Base-by-base conservation (phyloP, 30 jellyfish, hydroid and myxozoan species). In the Clytia hemisphaerica region DNA sequence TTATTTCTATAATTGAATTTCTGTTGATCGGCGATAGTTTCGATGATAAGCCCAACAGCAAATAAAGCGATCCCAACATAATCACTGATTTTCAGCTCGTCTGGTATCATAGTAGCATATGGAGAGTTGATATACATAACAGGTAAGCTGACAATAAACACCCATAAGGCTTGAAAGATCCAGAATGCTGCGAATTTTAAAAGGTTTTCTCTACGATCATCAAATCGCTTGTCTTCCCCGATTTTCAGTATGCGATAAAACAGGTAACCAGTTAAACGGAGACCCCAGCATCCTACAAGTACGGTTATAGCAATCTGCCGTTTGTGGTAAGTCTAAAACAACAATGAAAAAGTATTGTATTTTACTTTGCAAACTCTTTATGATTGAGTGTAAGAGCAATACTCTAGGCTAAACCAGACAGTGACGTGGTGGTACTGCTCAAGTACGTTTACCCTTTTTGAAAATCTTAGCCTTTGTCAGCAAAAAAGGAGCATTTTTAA, bases 211-310 rank as follows among this genome's bases (percentile, higher is more conserved):
- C 84, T 58, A 19, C 29, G 35, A 16, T 72, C 72, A 72, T 72
- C 84, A 72, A 72, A 72, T 50, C 84, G 44, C 57, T 53, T 72
- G 37, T 72, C 84, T 51, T 72, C 72, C 25, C 84, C 84, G 34
- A 42, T 53, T 31, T 33, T 35, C 34, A 72, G 38, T 10, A 72
- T 72, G 1, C 84, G 78, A 42, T 53, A 53, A 38, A 72, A 72
- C 19, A 72, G 64, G 38, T 50, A 72, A n/a, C 77, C 72, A 50
- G 77, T 53, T 45, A 72, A 31, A 3, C 84, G 32, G 28, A 72
- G 28, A 0, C 77, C 84, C 84, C 84, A 72, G 1, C 54, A 67
- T 28, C 18, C 21, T 51, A 72, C 72, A 24, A 53, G 57, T 5
- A 34, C 16, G 16, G 77, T 51, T 22, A 42, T 53, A 15, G 72